phyloP scores from a whole-genome alignment of 2,888 invertebrate species.

The Sicus ferrugineus region DNA sequence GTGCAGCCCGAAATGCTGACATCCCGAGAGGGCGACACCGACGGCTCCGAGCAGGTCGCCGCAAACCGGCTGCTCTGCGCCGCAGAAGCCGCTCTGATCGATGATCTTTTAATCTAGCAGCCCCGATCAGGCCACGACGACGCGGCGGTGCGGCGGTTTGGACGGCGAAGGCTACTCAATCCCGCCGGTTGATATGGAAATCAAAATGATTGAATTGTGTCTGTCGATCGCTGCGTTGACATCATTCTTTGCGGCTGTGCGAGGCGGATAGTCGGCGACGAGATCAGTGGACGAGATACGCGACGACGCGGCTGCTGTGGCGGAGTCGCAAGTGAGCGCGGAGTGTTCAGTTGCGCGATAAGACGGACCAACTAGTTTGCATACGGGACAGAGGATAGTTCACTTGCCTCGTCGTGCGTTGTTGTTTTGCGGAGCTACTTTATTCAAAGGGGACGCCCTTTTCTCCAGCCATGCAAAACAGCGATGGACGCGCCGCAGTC shows the following conservation, averaged over 20 bases:
- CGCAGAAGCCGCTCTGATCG: slow-evolving; percentile 33
- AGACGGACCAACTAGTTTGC: slow-evolving; percentile 28
- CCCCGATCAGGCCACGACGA: slow-evolving; percentile 45
- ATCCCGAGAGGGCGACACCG: neutral
- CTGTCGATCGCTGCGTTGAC: slow-evolving; percentile 42
- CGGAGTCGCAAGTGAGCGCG: neutral
- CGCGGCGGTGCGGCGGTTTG: neutral
- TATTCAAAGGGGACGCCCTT: slow-evolving; percentile 26
- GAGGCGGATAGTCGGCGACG: slow-evolving; percentile 1
- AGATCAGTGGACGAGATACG: slow-evolving; percentile 20
- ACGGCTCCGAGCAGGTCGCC: neutral
- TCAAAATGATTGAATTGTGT: slow-evolving; percentile 59
- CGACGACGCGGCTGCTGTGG: neutral
- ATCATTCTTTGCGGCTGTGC: slow-evolving; percentile 37
- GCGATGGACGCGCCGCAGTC: too few species aligned
- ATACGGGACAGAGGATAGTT: slow-evolving; percentile 7
- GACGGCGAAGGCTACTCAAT: too few species aligned
- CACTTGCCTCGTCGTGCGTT: neutral
- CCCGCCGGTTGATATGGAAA: slow-evolving; percentile 27
- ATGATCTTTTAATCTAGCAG: slow-evolving; percentile 60
- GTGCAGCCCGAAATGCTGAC: slow-evolving; percentile 20
- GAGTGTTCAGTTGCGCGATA: neutral
- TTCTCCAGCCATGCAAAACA: neutral
- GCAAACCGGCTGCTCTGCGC: neutral
- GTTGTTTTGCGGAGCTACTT: neutral